Evolutionary conservation across 2,113 vertebrate genomes (phyloP).

Genomic region (Melospiza georgiana): DNA sequence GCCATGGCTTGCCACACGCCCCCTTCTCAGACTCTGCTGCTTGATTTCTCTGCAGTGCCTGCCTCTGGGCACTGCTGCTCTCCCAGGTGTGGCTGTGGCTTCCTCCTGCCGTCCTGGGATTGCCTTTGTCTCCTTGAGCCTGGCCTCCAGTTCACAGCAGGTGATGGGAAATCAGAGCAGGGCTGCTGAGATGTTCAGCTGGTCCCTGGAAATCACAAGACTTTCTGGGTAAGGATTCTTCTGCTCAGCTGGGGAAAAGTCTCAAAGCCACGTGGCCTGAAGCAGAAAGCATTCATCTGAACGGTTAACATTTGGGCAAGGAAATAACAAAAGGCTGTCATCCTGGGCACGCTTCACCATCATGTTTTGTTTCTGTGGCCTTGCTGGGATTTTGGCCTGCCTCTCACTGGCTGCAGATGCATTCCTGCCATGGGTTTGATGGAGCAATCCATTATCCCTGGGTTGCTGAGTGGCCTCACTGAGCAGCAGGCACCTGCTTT

Average conservation of each 20-base stretch:
- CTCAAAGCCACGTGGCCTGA: background rate
- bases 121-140: background rate
- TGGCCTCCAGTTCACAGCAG: background rate
- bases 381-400: background rate
- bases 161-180: background rate
- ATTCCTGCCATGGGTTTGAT: background rate
- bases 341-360: background rate
- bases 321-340: background rate
- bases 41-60: background rate
- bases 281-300: background rate
- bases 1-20: background rate
- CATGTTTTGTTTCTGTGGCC: background rate
- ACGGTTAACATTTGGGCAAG: background rate
- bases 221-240: background rate
- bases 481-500: background rate
- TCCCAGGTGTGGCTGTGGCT: background rate
- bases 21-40: background rate
- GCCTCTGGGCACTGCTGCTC: background rate
- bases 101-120: background rate
- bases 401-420: background rate
- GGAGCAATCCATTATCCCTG: background rate
- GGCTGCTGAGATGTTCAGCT: background rate
- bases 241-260: background rate
- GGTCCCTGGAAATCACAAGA: background rate
- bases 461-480: background rate